Base-by-base conservation (phyloP, 92 coral and sea anemone genomes). In the Scolanthus callimorphus region DNA sequence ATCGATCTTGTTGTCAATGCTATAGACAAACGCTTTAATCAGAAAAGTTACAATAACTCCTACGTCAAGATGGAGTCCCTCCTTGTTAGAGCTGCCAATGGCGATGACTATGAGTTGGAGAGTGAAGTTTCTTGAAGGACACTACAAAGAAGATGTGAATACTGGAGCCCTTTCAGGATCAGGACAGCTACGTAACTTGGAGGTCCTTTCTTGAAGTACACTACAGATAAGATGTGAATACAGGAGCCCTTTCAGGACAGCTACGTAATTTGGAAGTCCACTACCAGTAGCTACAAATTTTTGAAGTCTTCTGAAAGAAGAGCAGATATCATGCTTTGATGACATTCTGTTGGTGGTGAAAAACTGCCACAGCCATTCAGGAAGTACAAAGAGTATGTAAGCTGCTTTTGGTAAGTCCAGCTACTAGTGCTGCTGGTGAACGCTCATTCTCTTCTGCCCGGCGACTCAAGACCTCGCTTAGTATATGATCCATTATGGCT, bases 121-220 rank as follows among this genome's bases (percentile, higher is more conserved):
- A 37, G 26, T n/a, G 0, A 29, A 23, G 0, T 55, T 55, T n/a
- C 26, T 67, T 22, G 55, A 55, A 39, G 57, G 39, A 49, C n/a
- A 47, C 41, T 67, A 55, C 41, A 55, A 55, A 41, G 81, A 59
- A 66, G 81, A 59, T 73, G 60, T 77, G 49, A 59, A 54, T 63
- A 64, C 47, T 70, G 84, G 60, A 63, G 69, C 22, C 62, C 62
- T 60, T 29, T 51, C 22, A n/a, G n/a, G n/a, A n/a, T n/a, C n/a
- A n/a, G 67, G 74, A 41, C 60, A 78, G 49, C 43, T 69, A 31
- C 43, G 17, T 23, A 61, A n/a, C 2, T 74, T 69, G 2, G 12
- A 37, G 55, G 78, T 57, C 27, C 20, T 65, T 17, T 67, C n/a
- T n/a, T n/a, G n/a, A n/a, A n/a, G n/a, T n/a, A n/a, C n/a, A n/a